Evolutionary conservation across 2,113 vertebrate species (phyloP), one percentile per base, ranked within the genome.

Genomic region (Etia nguti): DNA sequence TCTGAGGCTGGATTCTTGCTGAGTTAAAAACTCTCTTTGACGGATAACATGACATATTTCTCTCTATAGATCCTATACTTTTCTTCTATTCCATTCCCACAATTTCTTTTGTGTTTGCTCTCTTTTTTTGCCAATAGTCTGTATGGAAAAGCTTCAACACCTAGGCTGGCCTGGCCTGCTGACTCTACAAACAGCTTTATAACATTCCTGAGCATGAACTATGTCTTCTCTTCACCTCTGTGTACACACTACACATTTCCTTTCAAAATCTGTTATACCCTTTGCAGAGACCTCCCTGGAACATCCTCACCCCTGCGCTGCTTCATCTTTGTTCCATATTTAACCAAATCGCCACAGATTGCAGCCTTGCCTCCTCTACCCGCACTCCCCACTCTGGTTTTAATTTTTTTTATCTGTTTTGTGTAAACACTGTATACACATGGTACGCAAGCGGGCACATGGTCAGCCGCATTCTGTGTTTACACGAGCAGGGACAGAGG

Each of bases 151-250:
- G 48, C 77, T 92, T 92, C 90, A 91, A 16, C 41, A 4, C 10
- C 18, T 79, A 81, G 86, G 89, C 87, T 62, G 60, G 88, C 50
- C 54, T 83, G 84, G 68, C 84, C 89, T 89, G 82, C 88, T 92
- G 91, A 92, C 88, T 91, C 83, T 86, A 90, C 90, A 93, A 94
- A 93, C 90, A 89, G 88, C 86, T 93, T 94, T 73, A 82, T 88
- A 91, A 59, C 88, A 84, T 94, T 94, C 91, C 88, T 83, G 86
- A 88, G 85, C 46, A 43, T 26, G 82, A 90, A 48, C 56, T 59
- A 2, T 80, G 87, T 55, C 83, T 89, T 86, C 88, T 86, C 79
- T 68, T 92, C 90, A 92, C 87, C 92, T 85, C 84, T 92, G 83
- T 86, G 55, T 85, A 91, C 87, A 93, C 85, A 70, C 82, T 18